Percentiles rank a stretch among this genome's conserved stretches.
phyloP scores from a whole-genome alignment of 2,888 invertebrate genomes.

The Platycheirus rosarum region DNA sequence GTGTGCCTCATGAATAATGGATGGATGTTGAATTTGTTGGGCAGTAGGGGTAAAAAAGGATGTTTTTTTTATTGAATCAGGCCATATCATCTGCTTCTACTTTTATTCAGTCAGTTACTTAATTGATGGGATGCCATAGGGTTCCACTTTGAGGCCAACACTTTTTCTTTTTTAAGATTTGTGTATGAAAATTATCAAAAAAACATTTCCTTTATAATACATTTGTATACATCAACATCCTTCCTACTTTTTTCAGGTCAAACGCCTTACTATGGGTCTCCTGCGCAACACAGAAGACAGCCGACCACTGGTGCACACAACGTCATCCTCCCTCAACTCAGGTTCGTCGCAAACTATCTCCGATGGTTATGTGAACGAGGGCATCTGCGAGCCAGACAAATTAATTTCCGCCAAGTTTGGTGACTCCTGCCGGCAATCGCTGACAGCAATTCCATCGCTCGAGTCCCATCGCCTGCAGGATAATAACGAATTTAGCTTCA shows the following conservation, averaged over 20 bases:
- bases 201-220: no score
- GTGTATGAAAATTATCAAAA: no score
- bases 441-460: slow-evolving; percentile 80
- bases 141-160: no score
- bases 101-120: no score
- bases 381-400: slow-evolving; percentile 86
- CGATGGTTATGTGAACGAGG: slow-evolving; percentile 92
- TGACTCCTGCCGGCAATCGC: slow-evolving; percentile 82
- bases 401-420: slow-evolving; percentile 82
- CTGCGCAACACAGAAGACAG: slow-evolving; percentile 88
- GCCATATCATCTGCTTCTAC: no score
- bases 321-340: slow-evolving; percentile 85
- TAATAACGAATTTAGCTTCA: slow-evolving; percentile 80
- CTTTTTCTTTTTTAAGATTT: no score
- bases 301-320: slow-evolving; percentile 89
- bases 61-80: no score
- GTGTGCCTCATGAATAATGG: slow-evolving; percentile 15
- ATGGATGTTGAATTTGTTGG: not conserved
- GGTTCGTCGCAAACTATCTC: slow-evolving; percentile 88
- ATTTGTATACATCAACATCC: no score
- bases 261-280: slow-evolving; percentile 90
- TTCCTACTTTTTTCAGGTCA: slow-evolving; percentile 83
- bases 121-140: no score
- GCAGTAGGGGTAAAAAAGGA: no score
- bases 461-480: slow-evolving; percentile 80